These are phyloP conservation scores for Drosophila pseudoananassae DNA, from an alignment of 1,140 invertebrate genomes.

Conservation along the genomic window DNA sequence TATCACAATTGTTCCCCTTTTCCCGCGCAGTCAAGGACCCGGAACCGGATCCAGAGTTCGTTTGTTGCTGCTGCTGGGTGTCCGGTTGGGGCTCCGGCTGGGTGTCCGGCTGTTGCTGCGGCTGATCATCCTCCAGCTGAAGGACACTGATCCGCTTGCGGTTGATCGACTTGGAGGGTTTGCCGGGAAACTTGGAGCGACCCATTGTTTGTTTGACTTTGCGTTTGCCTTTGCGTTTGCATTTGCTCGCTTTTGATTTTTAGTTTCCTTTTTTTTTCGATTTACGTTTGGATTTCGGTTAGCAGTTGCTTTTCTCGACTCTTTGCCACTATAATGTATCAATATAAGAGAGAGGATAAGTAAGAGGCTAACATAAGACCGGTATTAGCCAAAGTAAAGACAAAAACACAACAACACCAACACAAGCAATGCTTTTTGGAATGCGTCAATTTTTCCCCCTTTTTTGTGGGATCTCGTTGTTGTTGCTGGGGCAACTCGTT, in stretches of 20 bases:
- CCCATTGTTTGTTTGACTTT: constrained; percentile 74
- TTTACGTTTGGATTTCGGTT: constrained; percentile 13
- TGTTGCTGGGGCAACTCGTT: constrained; percentile 48
- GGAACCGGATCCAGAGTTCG: constrained; percentile 52
- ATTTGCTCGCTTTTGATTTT: constrained; percentile 44
- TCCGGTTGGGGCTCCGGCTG: constrained; percentile 22
- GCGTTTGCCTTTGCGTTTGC: constrained; percentile 48
- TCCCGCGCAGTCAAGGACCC: constrained; percentile 50
- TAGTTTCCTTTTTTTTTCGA: constrained; percentile 29
- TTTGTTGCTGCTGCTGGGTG: constrained; percentile 48
- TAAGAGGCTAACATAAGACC: constrained; percentile 58
- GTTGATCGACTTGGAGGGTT: constrained; percentile 92
- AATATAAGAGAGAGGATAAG: constrained; percentile 29
- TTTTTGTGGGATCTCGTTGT: constrained; percentile 28
- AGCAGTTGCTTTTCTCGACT: constrained; percentile 37
- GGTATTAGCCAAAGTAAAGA: constrained; percentile 60
- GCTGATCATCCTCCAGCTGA: constrained; percentile 85
- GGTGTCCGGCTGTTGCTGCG: constrained; percentile 28
- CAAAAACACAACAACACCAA: constrained; percentile 43
- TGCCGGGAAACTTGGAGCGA: constrained; percentile 91
- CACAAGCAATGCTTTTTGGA: constrained; percentile 56
- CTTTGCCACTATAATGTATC: constrained; percentile 27
- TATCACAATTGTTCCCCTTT: constrained; percentile 80
- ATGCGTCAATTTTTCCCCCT: constrained; percentile 68
- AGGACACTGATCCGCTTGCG: constrained; percentile 92